These are phyloP conservation scores for Bradypus variegatus DNA, from an alignment of 2,797 vertebrate species.

Conservation along the genomic window DNA sequence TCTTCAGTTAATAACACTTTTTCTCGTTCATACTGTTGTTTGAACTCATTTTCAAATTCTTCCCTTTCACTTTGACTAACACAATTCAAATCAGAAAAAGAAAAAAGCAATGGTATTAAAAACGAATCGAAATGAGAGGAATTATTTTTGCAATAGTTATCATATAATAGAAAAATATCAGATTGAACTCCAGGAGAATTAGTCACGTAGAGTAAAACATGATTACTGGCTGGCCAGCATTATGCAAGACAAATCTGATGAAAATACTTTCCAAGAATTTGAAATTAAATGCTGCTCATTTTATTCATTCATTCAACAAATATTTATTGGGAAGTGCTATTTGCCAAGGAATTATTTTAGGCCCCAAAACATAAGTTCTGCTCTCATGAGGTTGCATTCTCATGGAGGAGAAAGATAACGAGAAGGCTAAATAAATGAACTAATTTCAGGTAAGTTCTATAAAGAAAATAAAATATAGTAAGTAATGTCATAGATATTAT, in stretches of 20 bases:
- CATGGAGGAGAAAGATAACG: background rate
- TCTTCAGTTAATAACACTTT: slow-evolving; percentile 84
- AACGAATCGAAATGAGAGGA: background rate
- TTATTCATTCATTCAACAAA: background rate
- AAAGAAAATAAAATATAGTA: background rate
- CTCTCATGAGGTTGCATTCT: background rate
- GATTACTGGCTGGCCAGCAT: background rate
- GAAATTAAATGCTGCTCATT: background rate
- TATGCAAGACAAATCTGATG: background rate
- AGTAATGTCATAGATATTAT: background rate
- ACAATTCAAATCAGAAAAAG: slow-evolving; percentile 53
- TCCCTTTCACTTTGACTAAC: slow-evolving; percentile 90
- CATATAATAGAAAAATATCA: background rate
- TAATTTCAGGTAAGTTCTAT: background rate
- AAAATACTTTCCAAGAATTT: background rate
- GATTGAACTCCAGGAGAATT: background rate
- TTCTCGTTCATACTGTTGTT: slow-evolving; percentile 94
- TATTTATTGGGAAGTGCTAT: background rate
- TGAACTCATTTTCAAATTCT: slow-evolving; percentile 91
- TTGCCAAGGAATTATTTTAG: background rate
- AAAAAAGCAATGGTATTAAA: slow-evolving; percentile 20
- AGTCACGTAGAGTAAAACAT: background rate
- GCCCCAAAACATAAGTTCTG: background rate
- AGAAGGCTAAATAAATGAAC: background rate
- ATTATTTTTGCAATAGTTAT: background rate